Conservation (phyloP, 2,113 vertebrate species). For the Notarius lentiginosus region DNA sequence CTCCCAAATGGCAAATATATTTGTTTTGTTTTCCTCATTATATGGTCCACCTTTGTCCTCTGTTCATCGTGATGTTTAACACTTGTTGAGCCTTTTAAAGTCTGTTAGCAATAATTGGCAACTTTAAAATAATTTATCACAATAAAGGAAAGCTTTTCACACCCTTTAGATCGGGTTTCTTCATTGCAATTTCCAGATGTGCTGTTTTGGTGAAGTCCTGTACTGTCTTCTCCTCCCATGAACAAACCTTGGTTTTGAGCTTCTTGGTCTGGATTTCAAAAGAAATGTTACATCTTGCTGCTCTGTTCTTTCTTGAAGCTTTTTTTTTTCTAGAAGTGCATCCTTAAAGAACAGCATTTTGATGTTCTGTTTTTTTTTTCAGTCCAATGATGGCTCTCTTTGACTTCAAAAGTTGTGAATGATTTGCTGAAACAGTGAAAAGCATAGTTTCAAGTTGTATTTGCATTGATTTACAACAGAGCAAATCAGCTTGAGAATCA, state of each 20-base stretch:
- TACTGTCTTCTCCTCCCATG: conserved; percentile 46
- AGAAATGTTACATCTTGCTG: conserved; percentile 61
- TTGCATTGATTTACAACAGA: neutral
- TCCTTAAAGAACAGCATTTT: neutral
- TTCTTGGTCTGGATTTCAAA: conserved; percentile 46
- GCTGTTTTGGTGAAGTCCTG: conserved; percentile 49
- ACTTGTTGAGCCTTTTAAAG: conserved; percentile 54
- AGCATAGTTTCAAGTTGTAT: neutral
- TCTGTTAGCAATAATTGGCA: conserved; percentile 61
- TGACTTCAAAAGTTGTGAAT: neutral
- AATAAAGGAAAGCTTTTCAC: conserved; percentile 52
- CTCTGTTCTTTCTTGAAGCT: conserved; percentile 30
- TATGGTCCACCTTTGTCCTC: neutral
- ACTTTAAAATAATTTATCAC: conserved; percentile 66
- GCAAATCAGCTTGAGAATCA: neutral
- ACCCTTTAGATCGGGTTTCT: conserved; percentile 50
- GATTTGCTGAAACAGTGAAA: neutral
- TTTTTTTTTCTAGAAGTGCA: neutral
- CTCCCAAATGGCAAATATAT: neutral
- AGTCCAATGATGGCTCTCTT: neutral
- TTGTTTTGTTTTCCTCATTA: neutral
- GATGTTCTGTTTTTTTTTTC: neutral
- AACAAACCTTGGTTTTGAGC: conserved; percentile 29
- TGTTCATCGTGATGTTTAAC: too few relatives aligned
- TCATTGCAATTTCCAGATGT: conserved; percentile 17